Conservation (phyloP, 2,888 invertebrate genomes). For the Axea sp. region DNA sequence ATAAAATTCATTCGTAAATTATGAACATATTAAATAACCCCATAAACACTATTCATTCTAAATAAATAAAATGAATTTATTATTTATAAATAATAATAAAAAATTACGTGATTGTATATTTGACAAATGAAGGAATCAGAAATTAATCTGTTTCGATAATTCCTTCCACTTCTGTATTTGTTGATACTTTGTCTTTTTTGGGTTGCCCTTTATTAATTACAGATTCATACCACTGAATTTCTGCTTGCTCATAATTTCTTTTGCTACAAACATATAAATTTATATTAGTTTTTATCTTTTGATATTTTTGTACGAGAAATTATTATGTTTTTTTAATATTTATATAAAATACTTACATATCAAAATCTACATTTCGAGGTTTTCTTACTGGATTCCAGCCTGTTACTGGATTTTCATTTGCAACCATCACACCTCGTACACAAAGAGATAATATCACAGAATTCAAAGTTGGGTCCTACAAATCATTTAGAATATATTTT, state of each 20-base stretch:
- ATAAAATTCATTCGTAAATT: too few species aligned
- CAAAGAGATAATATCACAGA: slow-evolving; percentile 74
- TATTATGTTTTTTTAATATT: too few species aligned
- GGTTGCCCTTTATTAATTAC: slow-evolving; percentile 67
- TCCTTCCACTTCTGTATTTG: slow-evolving; percentile 63
- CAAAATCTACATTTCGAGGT: slow-evolving; percentile 66
- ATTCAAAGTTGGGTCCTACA: slow-evolving; percentile 71
- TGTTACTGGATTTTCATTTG: slow-evolving; percentile 84
- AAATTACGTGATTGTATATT: not conserved
- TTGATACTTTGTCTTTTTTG: slow-evolving; percentile 51
- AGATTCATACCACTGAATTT: slow-evolving; percentile 72
- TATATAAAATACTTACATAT: slow-evolving; percentile 61
- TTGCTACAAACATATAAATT: slow-evolving; percentile 64
- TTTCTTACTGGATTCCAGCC: slow-evolving; percentile 87
- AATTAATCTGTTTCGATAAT: slow-evolving; percentile 46
- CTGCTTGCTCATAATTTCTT: slow-evolving; percentile 70
- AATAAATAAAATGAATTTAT: too few species aligned
- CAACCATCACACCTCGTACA: slow-evolving; percentile 86
- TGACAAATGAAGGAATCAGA: too few species aligned
- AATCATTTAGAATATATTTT: too few species aligned
- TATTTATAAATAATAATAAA: too few species aligned
- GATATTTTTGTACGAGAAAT: too few species aligned
- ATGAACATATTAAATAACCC: too few species aligned
- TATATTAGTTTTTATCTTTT: not conserved
- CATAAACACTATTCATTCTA: too few species aligned